Percentiles rank a stretch among this genome's conserved stretches.
phyloP scores from a whole-genome alignment of 2,888 invertebrate genomes.

The Drosophila acutilabella region DNA sequence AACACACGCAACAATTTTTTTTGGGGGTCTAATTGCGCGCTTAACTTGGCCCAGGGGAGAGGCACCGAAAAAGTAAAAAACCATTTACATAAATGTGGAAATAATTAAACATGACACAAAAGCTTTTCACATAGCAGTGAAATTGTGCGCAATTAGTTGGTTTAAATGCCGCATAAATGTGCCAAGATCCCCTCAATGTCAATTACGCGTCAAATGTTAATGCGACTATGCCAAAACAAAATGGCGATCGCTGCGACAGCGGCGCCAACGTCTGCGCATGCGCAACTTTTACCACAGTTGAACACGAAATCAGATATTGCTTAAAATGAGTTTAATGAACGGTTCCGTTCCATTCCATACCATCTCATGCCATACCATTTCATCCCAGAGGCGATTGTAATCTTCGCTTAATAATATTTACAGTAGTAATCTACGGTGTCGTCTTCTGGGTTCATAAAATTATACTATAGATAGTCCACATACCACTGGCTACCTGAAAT shows the following conservation, averaged over 20 bases:
- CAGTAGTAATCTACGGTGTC: conserved; percentile 80
- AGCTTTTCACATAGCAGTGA: conserved; percentile 67
- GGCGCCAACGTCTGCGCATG: conserved; percentile 56
- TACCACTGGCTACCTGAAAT: conserved; percentile 74
- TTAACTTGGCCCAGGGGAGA: conserved; percentile 45
- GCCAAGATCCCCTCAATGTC: conserved; percentile 58
- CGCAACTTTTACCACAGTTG: conserved; percentile 59
- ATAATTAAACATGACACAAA: conserved; percentile 79
- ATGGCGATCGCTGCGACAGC: conserved; percentile 33
- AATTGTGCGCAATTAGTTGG: conserved; percentile 80
- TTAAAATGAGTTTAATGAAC: conserved; percentile 66
- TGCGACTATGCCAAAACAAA: conserved; percentile 34
- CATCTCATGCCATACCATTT: conserved; percentile 40
- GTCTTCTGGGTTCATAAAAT: conserved; percentile 48
- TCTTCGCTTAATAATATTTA: conserved; percentile 80
- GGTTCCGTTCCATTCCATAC: conserved; percentile 52
- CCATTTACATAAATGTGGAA: conserved; percentile 77
- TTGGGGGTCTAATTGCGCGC: conserved; percentile 73
- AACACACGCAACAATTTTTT: conserved; percentile 77
- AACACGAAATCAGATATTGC: conserved; percentile 67
- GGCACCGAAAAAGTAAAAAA: conserved; percentile 13
- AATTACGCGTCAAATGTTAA: conserved; percentile 68
- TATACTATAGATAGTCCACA: conserved; percentile 56
- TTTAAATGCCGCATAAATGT: conserved; percentile 83
- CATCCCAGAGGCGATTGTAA: conserved; percentile 64